Base-by-base conservation (phyloP, 2,113 vertebrate genomes). In the Pedetes capensis region DNA sequence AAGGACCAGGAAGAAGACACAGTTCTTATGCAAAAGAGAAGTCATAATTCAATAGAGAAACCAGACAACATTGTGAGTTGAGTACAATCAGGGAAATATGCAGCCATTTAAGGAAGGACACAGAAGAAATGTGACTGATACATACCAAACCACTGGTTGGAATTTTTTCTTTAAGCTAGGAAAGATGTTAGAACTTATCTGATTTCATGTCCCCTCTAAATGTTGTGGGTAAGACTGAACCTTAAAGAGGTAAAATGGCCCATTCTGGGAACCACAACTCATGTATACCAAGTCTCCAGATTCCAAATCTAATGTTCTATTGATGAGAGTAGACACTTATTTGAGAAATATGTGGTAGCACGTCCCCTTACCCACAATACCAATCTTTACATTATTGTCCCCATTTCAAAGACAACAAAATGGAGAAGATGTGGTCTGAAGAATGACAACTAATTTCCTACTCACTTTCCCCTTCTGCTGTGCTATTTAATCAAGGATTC, bases 1-100 rank as follows among this genome's bases (percentile, higher is more conserved):
- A 82, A 85, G 39, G 17, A 39, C 25, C 74, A 75, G n/a, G 42
- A 91, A 94, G n/a, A 93, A 96, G 87, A 85, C 9, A 59, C 18
- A 7, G 9, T 87, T 92, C 23, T 88, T 95, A 91, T 29, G n/a
- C 27, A 75, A 64, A 63, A 81, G 82, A 83, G 42, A 90, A 64
- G 90, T 79, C 14, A 88, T 11, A 51, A 17, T 83, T 23, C 55
- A 87, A 72, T 80, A 44, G 16, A 66, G 76, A 90, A 85, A 8
- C 6, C 16, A 55, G 27, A 5, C 42, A 92, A 25, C 66, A 61
- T 12, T 75, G 32, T 55, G 17, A 72, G n/a, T 42, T 49, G 92
- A 74, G 11, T 51, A 81, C 66, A 78, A 49, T 37, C 55, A 74
- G 8, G 90, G 44, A 94, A 80, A 63, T 84, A 92, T 9, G 29